Evolutionary conservation across 2,888 invertebrate genomes (phyloP).

Genomic region (Nomada fabriciana): DNA sequence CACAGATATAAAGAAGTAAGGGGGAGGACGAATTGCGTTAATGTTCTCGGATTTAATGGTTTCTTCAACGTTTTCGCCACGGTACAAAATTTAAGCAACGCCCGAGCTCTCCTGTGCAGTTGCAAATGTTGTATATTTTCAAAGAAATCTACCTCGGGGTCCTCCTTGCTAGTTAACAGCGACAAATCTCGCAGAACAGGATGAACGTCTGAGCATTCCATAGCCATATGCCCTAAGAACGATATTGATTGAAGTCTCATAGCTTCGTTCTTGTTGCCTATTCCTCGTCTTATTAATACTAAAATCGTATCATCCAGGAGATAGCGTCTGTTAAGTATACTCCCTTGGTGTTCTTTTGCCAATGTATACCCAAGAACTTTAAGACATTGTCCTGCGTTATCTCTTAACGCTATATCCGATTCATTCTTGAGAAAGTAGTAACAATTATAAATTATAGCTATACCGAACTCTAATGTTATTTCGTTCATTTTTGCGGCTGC

Average conservation of each 20-base stretch:
- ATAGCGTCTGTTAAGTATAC: slow-evolving; percentile 87
- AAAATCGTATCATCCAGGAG: slow-evolving; percentile 91
- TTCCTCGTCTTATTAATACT: slow-evolving; percentile 89
- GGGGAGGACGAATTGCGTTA: slow-evolving; percentile 95
- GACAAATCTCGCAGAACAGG: slow-evolving; percentile 90
- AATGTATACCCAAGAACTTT: slow-evolving; percentile 89
- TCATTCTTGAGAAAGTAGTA: slow-evolving; percentile 91
- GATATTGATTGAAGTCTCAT: slow-evolving; percentile 92
- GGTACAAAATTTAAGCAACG: slow-evolving; percentile 90
- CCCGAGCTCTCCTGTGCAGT: slow-evolving; percentile 93
- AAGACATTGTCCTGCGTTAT: slow-evolving; percentile 91
- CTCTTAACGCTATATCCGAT: slow-evolving; percentile 93
- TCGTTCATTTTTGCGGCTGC: slow-evolving; percentile 84
- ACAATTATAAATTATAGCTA: slow-evolving; percentile 92
- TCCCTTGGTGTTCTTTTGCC: slow-evolving; percentile 86
- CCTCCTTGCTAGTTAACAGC: slow-evolving; percentile 88
- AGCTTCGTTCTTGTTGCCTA: slow-evolving; percentile 89
- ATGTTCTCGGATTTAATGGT: slow-evolving; percentile 88
- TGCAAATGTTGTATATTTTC: slow-evolving; percentile 96
- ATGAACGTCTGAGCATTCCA: slow-evolving; percentile 90
- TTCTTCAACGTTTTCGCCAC: slow-evolving; percentile 87
- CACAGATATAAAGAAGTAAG: slow-evolving; percentile 92
- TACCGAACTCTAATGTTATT: slow-evolving; percentile 87
- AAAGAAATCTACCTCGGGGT: slow-evolving; percentile 96
- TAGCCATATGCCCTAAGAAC: slow-evolving; percentile 91